Conservation (phyloP, 2,888 invertebrate genomes). For the Augiades crinisus region DNA sequence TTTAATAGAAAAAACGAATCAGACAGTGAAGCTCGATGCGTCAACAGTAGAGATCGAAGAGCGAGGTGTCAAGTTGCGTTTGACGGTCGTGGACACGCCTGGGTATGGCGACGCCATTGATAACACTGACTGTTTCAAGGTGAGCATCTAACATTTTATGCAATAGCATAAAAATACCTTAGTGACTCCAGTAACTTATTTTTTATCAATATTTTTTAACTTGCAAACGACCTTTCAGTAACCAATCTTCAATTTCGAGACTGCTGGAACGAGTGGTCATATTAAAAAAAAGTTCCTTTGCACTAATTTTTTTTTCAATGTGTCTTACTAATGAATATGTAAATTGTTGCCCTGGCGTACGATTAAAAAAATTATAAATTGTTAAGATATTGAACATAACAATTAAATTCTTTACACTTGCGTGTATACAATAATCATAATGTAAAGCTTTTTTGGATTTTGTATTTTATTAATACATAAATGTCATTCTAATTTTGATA, state of each 20-base stretch:
- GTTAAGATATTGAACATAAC: constrained; percentile 58
- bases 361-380: constrained; percentile 65
- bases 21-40: constrained; percentile 96
- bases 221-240: too few relatives aligned
- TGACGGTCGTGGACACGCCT: constrained; percentile 97
- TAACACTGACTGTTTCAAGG: constrained; percentile 94
- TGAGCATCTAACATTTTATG: too few relatives aligned
- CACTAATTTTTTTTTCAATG: too few relatives aligned
- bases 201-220: too few relatives aligned
- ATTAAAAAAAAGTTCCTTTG: too few relatives aligned
- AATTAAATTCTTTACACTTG: constrained; percentile 42
- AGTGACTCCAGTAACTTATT: too few relatives aligned
- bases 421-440: constrained; percentile 35
- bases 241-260: too few relatives aligned
- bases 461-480: constrained; percentile 28
- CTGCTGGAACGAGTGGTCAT: too few relatives aligned
- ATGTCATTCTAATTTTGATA: constrained; percentile 19
- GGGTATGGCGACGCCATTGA: constrained; percentile 98
- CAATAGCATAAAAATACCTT: too few relatives aligned
- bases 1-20: constrained; percentile 90
- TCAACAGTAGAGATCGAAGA: constrained; percentile 98
- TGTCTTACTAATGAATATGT: too few relatives aligned
- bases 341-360: too few relatives aligned
- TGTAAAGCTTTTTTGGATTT: constrained; percentile 37
- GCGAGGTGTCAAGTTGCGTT: constrained; percentile 93